Evolutionary conservation across 2,113 vertebrate genomes (phyloP).

Genomic region (Melanotaenia duboulayi): DNA sequence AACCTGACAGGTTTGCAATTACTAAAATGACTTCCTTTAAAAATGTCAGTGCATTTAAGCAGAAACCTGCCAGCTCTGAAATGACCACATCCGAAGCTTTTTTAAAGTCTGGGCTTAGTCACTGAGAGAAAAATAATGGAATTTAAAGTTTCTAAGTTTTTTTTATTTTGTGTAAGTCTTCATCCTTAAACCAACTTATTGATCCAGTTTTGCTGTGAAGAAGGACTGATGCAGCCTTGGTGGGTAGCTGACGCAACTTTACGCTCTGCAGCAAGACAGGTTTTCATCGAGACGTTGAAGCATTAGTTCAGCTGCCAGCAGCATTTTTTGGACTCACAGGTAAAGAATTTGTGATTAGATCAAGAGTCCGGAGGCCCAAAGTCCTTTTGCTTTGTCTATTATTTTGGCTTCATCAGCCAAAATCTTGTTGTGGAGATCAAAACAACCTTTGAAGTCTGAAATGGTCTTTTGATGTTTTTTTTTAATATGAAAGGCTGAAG

Average conservation of each 20-base stretch:
- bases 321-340: background rate
- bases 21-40: background rate
- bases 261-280: background rate
- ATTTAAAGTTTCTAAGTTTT: background rate
- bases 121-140: slow-evolving; percentile 1
- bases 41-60: background rate
- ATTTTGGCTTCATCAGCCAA: slow-evolving; percentile 53
- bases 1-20: background rate
- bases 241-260: background rate
- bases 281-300: slow-evolving; percentile 13
- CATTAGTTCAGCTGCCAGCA: background rate
- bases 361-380: slow-evolving; percentile 20
- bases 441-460: slow-evolving; percentile 60
- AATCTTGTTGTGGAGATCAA: slow-evolving; percentile 57
- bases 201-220: slow-evolving; percentile 35
- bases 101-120: background rate
- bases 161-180: background rate
- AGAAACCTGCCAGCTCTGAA: background rate
- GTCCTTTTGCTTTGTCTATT: slow-evolving; percentile 48
- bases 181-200: slow-evolving; percentile 21
- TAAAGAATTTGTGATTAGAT: slow-evolving; percentile 26
- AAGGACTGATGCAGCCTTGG: background rate
- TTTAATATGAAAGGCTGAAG: slow-evolving; percentile 20
- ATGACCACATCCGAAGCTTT: background rate
- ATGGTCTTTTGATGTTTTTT: slow-evolving; percentile 50